phyloP scores from a whole-genome alignment of 2,113 vertebrate genomes.

The Nettapus auritus region DNA sequence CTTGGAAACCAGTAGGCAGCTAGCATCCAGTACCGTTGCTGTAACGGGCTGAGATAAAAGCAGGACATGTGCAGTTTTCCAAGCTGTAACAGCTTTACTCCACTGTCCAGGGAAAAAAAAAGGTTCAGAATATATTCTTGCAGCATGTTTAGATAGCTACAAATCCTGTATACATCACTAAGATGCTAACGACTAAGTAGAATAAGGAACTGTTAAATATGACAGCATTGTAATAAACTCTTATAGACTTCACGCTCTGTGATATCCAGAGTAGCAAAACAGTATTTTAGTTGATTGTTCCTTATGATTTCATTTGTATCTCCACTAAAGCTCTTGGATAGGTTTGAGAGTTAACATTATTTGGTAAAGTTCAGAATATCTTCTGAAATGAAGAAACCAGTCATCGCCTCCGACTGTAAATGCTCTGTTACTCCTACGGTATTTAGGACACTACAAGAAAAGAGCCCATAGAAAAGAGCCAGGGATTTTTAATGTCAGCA shows the following conservation, averaged over 20 bases:
- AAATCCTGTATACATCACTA: not conserved
- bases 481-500: slow-evolving; percentile 42
- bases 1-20: slow-evolving; percentile 19
- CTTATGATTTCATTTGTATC: not conserved
- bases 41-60: not conserved
- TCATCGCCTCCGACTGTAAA: slow-evolving; percentile 49
- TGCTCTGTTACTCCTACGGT: slow-evolving; percentile 40
- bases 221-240: not conserved
- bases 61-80: not conserved
- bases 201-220: not conserved
- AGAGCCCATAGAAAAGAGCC: slow-evolving; percentile 6
- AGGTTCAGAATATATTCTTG: not conserved
- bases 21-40: slow-evolving; percentile 28
- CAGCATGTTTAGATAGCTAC: not conserved
- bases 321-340: not conserved
- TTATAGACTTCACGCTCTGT: not conserved
- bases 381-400: slow-evolving; percentile 27
- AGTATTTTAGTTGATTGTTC: not conserved
- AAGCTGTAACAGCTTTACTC: not conserved
- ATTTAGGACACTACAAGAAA: slow-evolving; percentile 61
- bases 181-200: not conserved
- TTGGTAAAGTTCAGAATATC: not conserved
- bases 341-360: not conserved
- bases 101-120: not conserved
- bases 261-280: not conserved